Base-by-base conservation (phyloP, 2,113 vertebrate genomes). In the Aspidoscelis tigris region DNA sequence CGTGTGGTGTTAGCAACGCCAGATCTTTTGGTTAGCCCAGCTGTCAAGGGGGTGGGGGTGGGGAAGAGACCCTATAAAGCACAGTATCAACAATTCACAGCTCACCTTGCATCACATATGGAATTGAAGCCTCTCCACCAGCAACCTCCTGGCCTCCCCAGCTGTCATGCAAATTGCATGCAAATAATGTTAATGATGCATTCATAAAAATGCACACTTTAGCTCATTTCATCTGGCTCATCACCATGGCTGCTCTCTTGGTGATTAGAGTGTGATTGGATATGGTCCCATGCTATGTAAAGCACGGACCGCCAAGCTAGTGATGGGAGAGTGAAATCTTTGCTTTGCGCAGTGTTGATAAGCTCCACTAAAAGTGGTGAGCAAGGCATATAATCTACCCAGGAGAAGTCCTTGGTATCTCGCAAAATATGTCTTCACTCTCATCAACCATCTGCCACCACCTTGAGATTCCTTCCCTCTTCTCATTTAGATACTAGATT, bases 141-240 rank as follows among this genome's bases (percentile, higher is more conserved):
- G 43, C n/a, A 4, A 14, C 76, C 72, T 69, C 77, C 55, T 80
- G 69, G 76, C 58, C 69, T 79, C 43, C 22, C 83, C 83, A 84
- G 83, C 83, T 84, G 83, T 53, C 83, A 79, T 73, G 43, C 69
- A 84, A 65, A 84, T 79, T 65, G 33, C 73, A 84, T 79, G 83
- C 83, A 79, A 79, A 84, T 84, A 66, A 79, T 66, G 73, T 79
- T 84, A 84, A 84, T 47, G 83, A 73, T 79, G 83, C 83, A 79
- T 84, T 84, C 76, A 72, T 73, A 79, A 79, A 84, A 84, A 79
- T 44, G 69, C 76, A 73, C 41, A 79, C 69, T 79, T 65, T 64
- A 26, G 69, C 83, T 79, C 69, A 11, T 72, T 79, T 79, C 21
- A 14, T 84, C 76, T 74, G 83, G 83, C 76, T 79, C 12, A 47